These are phyloP conservation scores for Plagodis dolabraria DNA, from an alignment of 2,888 invertebrate genomes.

Conservation along the genomic window DNA sequence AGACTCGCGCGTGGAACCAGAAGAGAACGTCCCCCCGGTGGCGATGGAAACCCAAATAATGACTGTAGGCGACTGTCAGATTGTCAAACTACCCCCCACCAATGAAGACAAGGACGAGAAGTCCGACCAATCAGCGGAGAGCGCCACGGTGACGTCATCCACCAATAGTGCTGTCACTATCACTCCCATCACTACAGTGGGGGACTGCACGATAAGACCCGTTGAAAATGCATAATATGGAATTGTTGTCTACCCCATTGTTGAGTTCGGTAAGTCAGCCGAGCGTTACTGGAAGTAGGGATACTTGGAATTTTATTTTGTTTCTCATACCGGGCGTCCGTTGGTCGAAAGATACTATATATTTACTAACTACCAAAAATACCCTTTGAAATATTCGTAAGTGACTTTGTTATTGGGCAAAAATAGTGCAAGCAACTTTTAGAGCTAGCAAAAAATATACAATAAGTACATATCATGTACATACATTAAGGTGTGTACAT, in stretches of 20 bases:
- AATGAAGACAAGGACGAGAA: conserved; percentile 64
- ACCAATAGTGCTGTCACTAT: conserved; percentile 74
- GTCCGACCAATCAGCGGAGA: conserved; percentile 51
- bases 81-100: conserved; percentile 72
- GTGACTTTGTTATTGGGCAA: too few species aligned
- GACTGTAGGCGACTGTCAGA: conserved; percentile 83
- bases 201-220: conserved; percentile 80
- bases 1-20: conserved; percentile 64
- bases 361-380: too few species aligned
- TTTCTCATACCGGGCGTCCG: conserved; percentile 1
- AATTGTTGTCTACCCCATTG: conserved; percentile 58
- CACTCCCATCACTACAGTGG: conserved; percentile 77
- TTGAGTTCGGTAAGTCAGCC: conserved; percentile 20
- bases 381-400: too few species aligned
- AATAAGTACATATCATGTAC: too few species aligned
- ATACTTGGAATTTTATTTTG: background rate
- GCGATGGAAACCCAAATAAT: conserved; percentile 75
- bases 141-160: conserved; percentile 51
- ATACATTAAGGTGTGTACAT: too few species aligned
- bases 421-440: too few species aligned
- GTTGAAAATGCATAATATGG: conserved; percentile 72
- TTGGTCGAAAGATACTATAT: conserved; percentile 2
- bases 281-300: conserved; percentile 23
- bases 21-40: conserved; percentile 65
- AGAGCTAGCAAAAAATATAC: too few species aligned